Evolutionary conservation across 2,797 vertebrate genomes (phyloP).

Genomic region (Pampus argenteus): DNA sequence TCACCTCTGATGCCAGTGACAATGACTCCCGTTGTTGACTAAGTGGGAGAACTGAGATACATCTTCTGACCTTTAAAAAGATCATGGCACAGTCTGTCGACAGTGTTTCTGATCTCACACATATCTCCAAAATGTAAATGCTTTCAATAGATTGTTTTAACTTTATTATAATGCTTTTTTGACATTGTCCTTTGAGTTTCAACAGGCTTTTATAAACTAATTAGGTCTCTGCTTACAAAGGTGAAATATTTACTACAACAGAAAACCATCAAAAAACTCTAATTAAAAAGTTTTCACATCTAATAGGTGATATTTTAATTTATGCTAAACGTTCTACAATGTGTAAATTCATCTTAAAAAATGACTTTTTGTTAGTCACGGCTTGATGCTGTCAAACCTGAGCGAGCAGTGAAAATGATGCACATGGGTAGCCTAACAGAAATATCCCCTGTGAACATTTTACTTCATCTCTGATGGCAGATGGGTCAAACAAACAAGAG

Average conservation of each 20-base stretch:
- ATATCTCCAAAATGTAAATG: neutral
- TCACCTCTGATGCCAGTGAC: conserved; percentile 65
- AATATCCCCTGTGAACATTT: conserved; percentile 28
- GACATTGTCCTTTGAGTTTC: conserved; percentile 1
- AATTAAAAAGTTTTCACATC: neutral
- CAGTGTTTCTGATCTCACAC: conserved; percentile 29
- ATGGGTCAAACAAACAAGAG: conserved; percentile 56
- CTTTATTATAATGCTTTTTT: neutral
- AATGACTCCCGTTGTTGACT: conserved; percentile 74
- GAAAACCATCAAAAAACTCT: neutral
- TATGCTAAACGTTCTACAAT: neutral
- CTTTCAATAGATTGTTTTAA: conserved; percentile 1
- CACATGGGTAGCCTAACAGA: conserved; percentile 34
- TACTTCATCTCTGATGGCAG: conserved; percentile 56
- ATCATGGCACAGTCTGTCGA: conserved; percentile 39
- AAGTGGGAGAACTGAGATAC: conserved; percentile 67
- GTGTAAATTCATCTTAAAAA: conserved; percentile 1
- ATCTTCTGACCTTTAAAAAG: conserved; percentile 70
- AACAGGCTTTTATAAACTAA: neutral
- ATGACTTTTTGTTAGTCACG: neutral
- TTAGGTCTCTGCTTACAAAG: conserved; percentile 5
- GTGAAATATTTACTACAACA: neutral
- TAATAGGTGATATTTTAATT: neutral
- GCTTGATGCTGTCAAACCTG: conserved; percentile 6
- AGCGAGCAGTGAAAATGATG: conserved; percentile 20